Conservation (phyloP, 2,797 vertebrate species). For the Rhinogobio ventralis region DNA sequence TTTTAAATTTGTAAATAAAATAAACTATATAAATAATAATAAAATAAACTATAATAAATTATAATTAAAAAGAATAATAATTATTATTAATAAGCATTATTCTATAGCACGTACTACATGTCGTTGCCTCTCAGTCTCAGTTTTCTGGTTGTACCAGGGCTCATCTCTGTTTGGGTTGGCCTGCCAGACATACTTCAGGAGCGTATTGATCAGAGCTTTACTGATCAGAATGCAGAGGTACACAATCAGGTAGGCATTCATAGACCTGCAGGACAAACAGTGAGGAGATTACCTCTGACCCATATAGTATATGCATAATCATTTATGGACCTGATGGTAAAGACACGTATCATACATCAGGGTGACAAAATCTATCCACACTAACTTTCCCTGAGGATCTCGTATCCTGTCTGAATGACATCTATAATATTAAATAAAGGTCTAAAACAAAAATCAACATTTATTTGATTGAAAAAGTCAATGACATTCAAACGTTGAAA, state of each 20-base stretch:
- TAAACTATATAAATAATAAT: not conserved
- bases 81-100: not conserved
- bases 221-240: slow-evolving; percentile 96
- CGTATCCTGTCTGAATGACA: not conserved
- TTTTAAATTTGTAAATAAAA: not conserved
- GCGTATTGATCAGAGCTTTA: slow-evolving; percentile 93
- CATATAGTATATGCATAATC: not conserved
- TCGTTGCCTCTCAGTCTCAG: slow-evolving; percentile 84
- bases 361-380: not conserved
- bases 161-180: slow-evolving; percentile 87
- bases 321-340: not conserved
- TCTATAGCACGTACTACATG: slow-evolving; percentile 80
- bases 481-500: slow-evolving; percentile 4
- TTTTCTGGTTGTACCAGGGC: slow-evolving; percentile 94
- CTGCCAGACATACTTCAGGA: slow-evolving; percentile 93
- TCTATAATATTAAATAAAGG: not conserved
- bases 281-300: not conserved
- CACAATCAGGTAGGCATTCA: slow-evolving; percentile 94
- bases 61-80: not conserved
- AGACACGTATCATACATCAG: not conserved
- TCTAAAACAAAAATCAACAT: not conserved
- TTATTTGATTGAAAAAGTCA: slow-evolving; percentile 26
- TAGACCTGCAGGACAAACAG: slow-evolving; percentile 81
- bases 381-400: not conserved
- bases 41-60: not conserved